Percentiles rank a stretch among this genome's conserved stretches.
Conservation (phyloP, 2,888 invertebrate species). For the Thalpophila matura region DNA sequence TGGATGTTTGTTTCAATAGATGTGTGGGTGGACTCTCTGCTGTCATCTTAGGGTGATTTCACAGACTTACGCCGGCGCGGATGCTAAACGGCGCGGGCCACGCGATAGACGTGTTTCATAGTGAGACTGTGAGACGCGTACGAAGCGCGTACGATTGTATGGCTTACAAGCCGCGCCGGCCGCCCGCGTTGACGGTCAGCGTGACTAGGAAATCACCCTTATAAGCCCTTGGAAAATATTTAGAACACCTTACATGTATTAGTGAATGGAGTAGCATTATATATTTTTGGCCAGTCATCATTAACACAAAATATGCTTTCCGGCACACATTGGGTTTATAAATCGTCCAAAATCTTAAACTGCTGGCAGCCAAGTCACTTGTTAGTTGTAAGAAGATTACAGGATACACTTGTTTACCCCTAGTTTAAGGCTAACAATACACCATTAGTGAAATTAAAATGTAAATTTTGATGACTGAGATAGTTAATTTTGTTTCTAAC, state of each 20-base stretch:
- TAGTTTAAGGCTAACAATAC: constrained; percentile 23
- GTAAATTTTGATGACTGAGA: constrained; percentile 65
- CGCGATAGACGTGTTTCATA: too few relatives aligned
- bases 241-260: constrained; percentile 8
- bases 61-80: too few relatives aligned
- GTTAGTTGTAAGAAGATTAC: not conserved
- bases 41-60: constrained; percentile 10
- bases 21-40: not conserved
- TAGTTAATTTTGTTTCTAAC: constrained; percentile 56
- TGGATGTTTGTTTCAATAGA: not conserved
- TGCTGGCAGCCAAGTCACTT: constrained; percentile 8
- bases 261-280: constrained; percentile 9
- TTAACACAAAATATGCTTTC: constrained; percentile 10
- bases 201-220: too few relatives aligned
- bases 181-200: too few relatives aligned
- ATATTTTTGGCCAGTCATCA: constrained; percentile 5
- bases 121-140: too few relatives aligned
- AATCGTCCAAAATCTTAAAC: not conserved
- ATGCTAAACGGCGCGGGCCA: too few relatives aligned
- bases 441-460: constrained; percentile 19
- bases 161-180: too few relatives aligned
- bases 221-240: too few relatives aligned
- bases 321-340: constrained; percentile 3
- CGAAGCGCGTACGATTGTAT: too few relatives aligned
- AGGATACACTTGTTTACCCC: not conserved